Evolutionary conservation across 1,140 invertebrate species (phyloP), one percentile per base, ranked within the genome.

Genomic region (Calephelis virginiensis): DNA sequence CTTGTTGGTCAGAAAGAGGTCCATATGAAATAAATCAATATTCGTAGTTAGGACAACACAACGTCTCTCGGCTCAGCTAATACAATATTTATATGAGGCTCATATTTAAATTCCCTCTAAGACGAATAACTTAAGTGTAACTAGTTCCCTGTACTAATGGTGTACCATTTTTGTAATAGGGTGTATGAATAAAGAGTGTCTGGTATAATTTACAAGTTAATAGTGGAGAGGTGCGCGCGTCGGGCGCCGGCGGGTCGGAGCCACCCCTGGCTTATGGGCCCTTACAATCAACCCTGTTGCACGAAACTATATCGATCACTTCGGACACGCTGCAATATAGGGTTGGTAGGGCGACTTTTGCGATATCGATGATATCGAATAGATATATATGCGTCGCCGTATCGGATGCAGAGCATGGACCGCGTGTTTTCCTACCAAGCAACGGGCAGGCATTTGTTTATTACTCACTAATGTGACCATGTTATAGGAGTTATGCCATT

Each of bases 221-320:
- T 74, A 71, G 75, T 66, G 66, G 71, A 68, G 72, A 64, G 66
- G 63, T 76, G 77, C 78, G 81, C 78, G 78, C 77, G 77, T 68
- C 77, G 77, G 74, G 76, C 76, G 75, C 79, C 64, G 60, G 37
- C 61, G 75, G 59, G 76, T 67, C 68, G 67, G 64, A 53, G 62
- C 67, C 62, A 64, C 63, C 63, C 63, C 47, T 48, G 40, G 28
- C 50, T 50, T 64, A 38, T 49, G 37, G 63, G 37, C 63, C 63
- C 63, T 64, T 14, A 56, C 61, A 62, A 47, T 62, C 45, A 62
- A 47, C 61, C 61, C 63, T 53, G 63, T 40, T 76, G 78, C 82
- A 82, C 72, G 71, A 45, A 65, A 72, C 74, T 63, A 69, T 85
- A 86, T 86, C 84, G 84, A 86, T 86, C 77, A 81, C 71, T 69